Conservation (phyloP, 2,888 invertebrate genomes). For the Anagyrus pseudococci region DNA sequence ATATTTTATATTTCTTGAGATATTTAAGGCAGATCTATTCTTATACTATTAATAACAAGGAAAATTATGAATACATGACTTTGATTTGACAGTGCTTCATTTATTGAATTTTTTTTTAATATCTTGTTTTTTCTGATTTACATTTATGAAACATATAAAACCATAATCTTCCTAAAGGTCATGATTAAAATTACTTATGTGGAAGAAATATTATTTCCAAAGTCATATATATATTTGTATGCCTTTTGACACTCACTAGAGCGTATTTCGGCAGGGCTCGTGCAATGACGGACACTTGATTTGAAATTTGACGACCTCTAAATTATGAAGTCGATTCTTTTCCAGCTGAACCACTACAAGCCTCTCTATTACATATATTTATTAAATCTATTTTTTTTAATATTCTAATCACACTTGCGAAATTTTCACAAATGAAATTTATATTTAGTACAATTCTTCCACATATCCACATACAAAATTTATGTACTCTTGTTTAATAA, state of each 20-base stretch:
- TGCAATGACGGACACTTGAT: too few species aligned
- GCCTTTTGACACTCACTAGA: neutral
- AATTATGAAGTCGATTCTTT: too few species aligned
- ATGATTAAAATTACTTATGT: constrained; percentile 19
- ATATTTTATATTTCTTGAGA: too few species aligned
- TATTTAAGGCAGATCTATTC: too few species aligned
- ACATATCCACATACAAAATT: constrained; percentile 24
- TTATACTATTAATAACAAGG: too few species aligned
- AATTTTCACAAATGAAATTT: constrained; percentile 8
- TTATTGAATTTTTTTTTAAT: too few species aligned
- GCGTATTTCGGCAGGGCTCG: too few species aligned
- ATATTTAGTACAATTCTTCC: constrained; percentile 14
- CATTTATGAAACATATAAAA: constrained; percentile 50
- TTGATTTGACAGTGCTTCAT: too few species aligned
- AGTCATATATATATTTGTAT: neutral
- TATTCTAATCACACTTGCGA: constrained; percentile 5
- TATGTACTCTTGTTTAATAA: constrained; percentile 3
- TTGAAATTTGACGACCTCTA: too few species aligned
- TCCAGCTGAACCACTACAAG: too few species aligned
- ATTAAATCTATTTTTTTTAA: neutral
- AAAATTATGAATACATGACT: too few species aligned
- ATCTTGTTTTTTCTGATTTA: too few species aligned
- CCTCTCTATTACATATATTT: neutral
- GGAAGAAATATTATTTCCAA: constrained; percentile 20
- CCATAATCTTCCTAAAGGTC: constrained; percentile 38